These are phyloP conservation scores for Microplitis mediator DNA, from an alignment of 1,140 invertebrate genomes.

Conservation along the genomic window DNA sequence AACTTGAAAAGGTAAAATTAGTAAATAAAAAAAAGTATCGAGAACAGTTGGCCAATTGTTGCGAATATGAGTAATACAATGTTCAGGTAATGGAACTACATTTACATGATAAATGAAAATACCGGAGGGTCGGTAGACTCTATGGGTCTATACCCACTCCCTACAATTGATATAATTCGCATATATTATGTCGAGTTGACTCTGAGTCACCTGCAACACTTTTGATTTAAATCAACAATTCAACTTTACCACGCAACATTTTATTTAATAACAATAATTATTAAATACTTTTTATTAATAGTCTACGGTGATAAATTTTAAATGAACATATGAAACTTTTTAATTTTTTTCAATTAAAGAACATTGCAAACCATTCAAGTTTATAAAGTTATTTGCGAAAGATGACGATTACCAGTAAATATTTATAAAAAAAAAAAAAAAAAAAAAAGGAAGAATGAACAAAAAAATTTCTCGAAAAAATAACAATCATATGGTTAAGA, in stretches of 20 bases:
- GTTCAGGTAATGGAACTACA: slow-evolving; percentile 33
- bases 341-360: too few relatives aligned
- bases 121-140: slow-evolving; percentile 29
- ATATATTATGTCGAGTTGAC: slow-evolving; percentile 31
- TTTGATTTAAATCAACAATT: slow-evolving; percentile 16
- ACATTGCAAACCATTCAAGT: background rate
- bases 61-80: slow-evolving; percentile 37
- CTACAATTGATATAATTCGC: slow-evolving; percentile 34
- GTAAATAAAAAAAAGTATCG: slow-evolving; percentile 6
- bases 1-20: too few relatives aligned
- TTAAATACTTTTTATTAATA: background rate
- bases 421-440: background rate
- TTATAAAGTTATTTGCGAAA: background rate
- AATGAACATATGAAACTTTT: too few relatives aligned
- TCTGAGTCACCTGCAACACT: slow-evolving; percentile 40
- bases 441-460: background rate
- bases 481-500: slow-evolving; percentile 22
- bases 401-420: background rate
- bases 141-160: slow-evolving; percentile 18
- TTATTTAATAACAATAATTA: background rate
- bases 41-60: slow-evolving; percentile 12
- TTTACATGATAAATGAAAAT: slow-evolving; percentile 45
- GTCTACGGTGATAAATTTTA: too few relatives aligned
- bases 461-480: background rate
- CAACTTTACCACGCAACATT: background rate